phyloP scores from a whole-genome alignment of 2,888 invertebrate species.

The Ormyrus pomaceus region DNA sequence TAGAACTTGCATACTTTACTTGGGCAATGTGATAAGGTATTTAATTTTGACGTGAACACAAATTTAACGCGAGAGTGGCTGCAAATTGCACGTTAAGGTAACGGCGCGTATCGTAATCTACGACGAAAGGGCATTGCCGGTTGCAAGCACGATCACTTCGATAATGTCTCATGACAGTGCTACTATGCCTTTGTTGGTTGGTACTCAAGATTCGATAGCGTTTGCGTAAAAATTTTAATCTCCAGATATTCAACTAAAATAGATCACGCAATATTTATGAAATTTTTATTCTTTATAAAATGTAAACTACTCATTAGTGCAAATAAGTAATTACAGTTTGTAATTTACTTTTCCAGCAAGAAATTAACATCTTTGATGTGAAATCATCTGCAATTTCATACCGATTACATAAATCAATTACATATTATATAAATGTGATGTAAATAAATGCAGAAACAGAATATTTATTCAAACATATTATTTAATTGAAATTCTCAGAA shows the following conservation, averaged over 20 bases:
- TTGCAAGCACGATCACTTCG: conserved; percentile 40
- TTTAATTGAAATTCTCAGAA: too few species aligned
- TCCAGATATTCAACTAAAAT: background rate
- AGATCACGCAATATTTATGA: too few species aligned
- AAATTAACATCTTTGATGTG: too few species aligned
- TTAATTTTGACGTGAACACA: conserved; percentile 53
- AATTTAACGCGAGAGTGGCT: conserved; percentile 54
- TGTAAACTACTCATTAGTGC: too few species aligned
- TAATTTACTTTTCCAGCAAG: too few species aligned
- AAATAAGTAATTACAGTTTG: too few species aligned
- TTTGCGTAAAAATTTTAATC: conserved; percentile 18
- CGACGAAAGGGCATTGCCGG: conserved; percentile 46
- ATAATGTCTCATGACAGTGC: conserved; percentile 46
- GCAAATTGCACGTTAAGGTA: conserved; percentile 54
- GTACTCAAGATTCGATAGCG: conserved; percentile 30
- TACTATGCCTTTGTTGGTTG: background rate
- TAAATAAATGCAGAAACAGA: too few species aligned
- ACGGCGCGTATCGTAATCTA: conserved; percentile 55
- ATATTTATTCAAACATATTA: too few species aligned
- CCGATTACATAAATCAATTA: too few species aligned
- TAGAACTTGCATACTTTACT: background rate
- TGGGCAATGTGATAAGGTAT: conserved; percentile 46
- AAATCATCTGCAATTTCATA: too few species aligned
- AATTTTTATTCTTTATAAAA: too few species aligned
- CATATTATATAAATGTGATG: too few species aligned